phyloP scores from a whole-genome alignment of 2,113 vertebrate species.

The Ictalurus punctatus region DNA sequence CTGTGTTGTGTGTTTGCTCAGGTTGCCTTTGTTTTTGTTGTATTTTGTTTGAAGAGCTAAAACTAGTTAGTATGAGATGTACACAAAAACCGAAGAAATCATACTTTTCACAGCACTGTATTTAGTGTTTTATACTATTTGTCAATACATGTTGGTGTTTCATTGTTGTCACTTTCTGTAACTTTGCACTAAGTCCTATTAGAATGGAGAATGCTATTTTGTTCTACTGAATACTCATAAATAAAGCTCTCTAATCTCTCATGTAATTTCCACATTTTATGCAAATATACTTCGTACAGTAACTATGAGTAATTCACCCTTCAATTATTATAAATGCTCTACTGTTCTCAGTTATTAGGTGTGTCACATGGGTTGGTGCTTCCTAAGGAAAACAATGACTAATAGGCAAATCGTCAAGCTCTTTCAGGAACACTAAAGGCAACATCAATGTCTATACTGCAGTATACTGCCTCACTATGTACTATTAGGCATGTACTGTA shows the following conservation, averaged over 20 bases:
- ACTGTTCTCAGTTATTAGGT: not conserved
- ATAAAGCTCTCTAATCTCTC: not conserved
- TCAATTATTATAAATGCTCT: not conserved
- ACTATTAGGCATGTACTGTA: too few relatives aligned
- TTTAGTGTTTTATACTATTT: too few relatives aligned
- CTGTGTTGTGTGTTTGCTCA: too few relatives aligned
- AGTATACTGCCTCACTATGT: not conserved
- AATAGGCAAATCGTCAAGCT: not conserved
- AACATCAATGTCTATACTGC: not conserved
- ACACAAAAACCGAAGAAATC: too few relatives aligned
- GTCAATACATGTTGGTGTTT: too few relatives aligned
- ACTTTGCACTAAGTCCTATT: not conserved
- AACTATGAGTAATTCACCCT: not conserved
- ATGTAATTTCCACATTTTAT: not conserved
- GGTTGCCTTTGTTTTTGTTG: too few relatives aligned
- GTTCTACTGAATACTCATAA: not conserved
- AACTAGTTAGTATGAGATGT: too few relatives aligned
- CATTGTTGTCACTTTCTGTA: not conserved
- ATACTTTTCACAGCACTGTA: too few relatives aligned
- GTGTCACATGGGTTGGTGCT: not conserved
- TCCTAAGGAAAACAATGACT: not conserved
- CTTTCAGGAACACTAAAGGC: slow-evolving; percentile 17
- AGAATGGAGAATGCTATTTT: not conserved
- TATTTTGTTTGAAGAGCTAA: too few relatives aligned
- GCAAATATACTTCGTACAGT: too few relatives aligned